These are phyloP conservation scores for Aethes cnicana DNA, from an alignment of 2,888 invertebrate species.

Conservation along the genomic window DNA sequence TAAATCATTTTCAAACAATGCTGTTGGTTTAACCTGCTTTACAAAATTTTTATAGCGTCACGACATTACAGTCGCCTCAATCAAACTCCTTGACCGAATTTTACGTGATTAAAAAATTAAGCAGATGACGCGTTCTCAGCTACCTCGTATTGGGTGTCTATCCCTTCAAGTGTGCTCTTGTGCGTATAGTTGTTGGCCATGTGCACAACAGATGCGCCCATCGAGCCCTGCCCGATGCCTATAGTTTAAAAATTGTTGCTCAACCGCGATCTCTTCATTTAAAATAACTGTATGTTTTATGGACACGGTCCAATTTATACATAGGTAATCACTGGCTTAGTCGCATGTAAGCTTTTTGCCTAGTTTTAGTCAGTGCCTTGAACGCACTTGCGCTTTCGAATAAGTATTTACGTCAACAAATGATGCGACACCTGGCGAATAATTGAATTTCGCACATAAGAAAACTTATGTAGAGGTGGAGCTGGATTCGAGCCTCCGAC, in stretches of 20 bases:
- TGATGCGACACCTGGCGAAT: too few relatives aligned
- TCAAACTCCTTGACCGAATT: slow-evolving; percentile 64
- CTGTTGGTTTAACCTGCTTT: slow-evolving; percentile 51
- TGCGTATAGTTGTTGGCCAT: slow-evolving; percentile 60
- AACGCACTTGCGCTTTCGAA: too few relatives aligned
- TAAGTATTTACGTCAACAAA: too few relatives aligned
- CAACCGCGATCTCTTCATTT: slow-evolving; percentile 37
- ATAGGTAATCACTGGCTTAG: too few relatives aligned
- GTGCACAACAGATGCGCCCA: slow-evolving; percentile 73
- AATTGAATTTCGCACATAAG: too few relatives aligned
- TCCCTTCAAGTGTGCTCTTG: slow-evolving; percentile 63
- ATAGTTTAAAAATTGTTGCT: slow-evolving; percentile 44
- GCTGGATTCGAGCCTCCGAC: too few relatives aligned
- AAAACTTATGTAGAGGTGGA: too few relatives aligned
- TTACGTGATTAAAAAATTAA: slow-evolving; percentile 51
- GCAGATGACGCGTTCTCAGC: slow-evolving; percentile 54
- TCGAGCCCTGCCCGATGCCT: slow-evolving; percentile 51
- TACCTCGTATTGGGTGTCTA: slow-evolving; percentile 64
- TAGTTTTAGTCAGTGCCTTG: too few relatives aligned
- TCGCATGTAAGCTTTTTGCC: too few relatives aligned
- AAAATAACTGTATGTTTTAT: slow-evolving; percentile 10
- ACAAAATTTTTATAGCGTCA: slow-evolving; percentile 42
- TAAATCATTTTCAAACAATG: slow-evolving; percentile 27
- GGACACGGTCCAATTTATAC: slow-evolving; percentile 3
- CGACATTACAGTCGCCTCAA: slow-evolving; percentile 42